These are phyloP conservation scores for Caenorhabditis afra DNA, from an alignment of 2,888 invertebrate species.

Conservation along the genomic window DNA sequence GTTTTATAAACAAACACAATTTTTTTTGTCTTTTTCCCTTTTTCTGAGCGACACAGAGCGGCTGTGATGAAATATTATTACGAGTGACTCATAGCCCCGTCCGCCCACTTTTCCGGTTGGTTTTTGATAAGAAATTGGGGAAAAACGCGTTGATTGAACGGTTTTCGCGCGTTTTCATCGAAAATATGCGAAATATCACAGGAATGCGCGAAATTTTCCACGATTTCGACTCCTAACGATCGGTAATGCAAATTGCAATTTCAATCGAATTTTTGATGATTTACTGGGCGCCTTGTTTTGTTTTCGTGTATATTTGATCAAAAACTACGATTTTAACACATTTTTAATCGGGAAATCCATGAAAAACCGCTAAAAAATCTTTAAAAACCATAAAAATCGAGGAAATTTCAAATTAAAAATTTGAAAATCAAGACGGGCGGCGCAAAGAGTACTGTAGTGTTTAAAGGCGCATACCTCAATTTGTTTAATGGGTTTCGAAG, in stretches of 20 bases:
- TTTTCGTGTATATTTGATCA: no score
- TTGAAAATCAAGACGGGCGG: constrained; percentile 18
- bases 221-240: no score
- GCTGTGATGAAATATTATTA: constrained; percentile 7
- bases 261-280: no score
- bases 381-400: neutral
- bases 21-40: no score
- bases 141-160: constrained; percentile 12
- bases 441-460: neutral
- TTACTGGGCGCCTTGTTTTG: no score
- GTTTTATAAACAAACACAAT: constrained; percentile 1
- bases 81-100: constrained; percentile 7
- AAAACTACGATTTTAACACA: no score
- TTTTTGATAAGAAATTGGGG: constrained; percentile 45
- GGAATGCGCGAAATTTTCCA: neutral
- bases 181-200: constrained; percentile 9
- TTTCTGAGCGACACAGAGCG: neutral
- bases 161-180: neutral
- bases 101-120: constrained; percentile 1
- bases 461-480: constrained; percentile 9
- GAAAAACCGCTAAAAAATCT: no score
- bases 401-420: constrained; percentile 4
- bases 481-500: neutral
- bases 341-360: no score
- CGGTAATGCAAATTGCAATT: no score